Evolutionary conservation across 2,797 vertebrate genomes (phyloP), one percentile per base, ranked within the genome.

Genomic region (Coracias cyanogaster): DNA sequence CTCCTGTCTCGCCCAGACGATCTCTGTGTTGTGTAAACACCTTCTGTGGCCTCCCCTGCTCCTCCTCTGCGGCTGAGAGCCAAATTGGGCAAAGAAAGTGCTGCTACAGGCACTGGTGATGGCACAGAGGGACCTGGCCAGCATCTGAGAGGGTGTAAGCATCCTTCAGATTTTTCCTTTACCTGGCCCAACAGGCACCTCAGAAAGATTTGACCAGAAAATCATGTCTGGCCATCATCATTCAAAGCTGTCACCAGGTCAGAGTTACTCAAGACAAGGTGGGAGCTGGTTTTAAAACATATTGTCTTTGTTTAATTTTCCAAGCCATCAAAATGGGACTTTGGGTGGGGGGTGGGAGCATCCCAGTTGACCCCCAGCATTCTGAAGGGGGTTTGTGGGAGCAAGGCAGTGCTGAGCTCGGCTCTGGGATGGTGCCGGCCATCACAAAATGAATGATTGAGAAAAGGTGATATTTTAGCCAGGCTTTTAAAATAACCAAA

Each of bases 11-110:
- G 0, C 77, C 0, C 0, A 92, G 72, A 80, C 1, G 29, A 79
- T 91, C 51, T 52, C 51, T 8, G 55, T 76, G 85, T 86, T 90
- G 82, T 58, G 49, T 73, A 90, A 94, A 93, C 70, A 86, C 35
- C 29, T 86, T 66, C 70, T 70, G 66, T 73, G 70, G 89, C 51
- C 25, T 94, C 9, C 25, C 3, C 46, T 76, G 73, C 66, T 81
- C 77, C 87, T 90, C 51, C 79, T 88, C 69, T 2, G 0, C 4
- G 33, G 60, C 82, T 5, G 41, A 84, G 35, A 79, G 89, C 62
- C 85, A 83, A 86, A 81, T 0, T 7, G 39, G 39, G 87, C 82
- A 55, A 58, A 77, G 35, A 52, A 79, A 84, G 54, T 16, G 22
- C 58, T 72, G 60, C 69, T 43, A 6, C 0, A 3, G 71, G 39